A percentile compares a stretch with the other conserved stretches of the same genome.
Conservation (phyloP, 2,113 vertebrate species). For the Macroglossus sobrinus region DNA sequence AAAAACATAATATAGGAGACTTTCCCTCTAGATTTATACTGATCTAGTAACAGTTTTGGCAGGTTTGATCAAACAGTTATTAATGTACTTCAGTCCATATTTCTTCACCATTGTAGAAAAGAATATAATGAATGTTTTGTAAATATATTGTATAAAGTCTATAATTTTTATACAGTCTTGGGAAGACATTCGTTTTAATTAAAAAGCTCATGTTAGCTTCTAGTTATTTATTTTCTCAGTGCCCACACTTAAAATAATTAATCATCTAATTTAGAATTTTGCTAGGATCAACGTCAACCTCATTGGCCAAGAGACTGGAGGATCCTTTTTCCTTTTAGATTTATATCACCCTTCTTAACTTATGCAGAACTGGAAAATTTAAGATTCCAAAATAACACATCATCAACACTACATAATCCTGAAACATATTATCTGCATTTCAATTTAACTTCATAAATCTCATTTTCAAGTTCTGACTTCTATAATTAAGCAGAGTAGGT, state of each 20-base stretch:
- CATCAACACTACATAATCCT: slow-evolving; percentile 30
- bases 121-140: background rate
- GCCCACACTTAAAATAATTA: background rate
- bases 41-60: background rate
- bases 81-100: background rate
- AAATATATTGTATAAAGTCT: background rate
- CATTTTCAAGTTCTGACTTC: slow-evolving; percentile 52
- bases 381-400: slow-evolving; percentile 58
- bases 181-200: background rate
- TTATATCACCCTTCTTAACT: background rate
- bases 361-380: background rate
- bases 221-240: background rate
- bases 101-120: background rate
- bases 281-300: background rate
- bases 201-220: background rate
- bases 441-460: slow-evolving; percentile 49
- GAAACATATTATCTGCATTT: slow-evolving; percentile 50
- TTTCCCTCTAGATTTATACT: background rate
- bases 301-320: background rate
- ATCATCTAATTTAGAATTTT: slow-evolving; percentile 9
- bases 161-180: background rate
- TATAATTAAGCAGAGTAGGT: slow-evolving; percentile 62
- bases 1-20: background rate
- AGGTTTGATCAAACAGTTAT: background rate
- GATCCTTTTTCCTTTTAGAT: background rate